Evolutionary conservation across 2,797 vertebrate species (phyloP), one percentile per base, ranked within the genome.

Genomic region (Helicolenus hilgendorfi): DNA sequence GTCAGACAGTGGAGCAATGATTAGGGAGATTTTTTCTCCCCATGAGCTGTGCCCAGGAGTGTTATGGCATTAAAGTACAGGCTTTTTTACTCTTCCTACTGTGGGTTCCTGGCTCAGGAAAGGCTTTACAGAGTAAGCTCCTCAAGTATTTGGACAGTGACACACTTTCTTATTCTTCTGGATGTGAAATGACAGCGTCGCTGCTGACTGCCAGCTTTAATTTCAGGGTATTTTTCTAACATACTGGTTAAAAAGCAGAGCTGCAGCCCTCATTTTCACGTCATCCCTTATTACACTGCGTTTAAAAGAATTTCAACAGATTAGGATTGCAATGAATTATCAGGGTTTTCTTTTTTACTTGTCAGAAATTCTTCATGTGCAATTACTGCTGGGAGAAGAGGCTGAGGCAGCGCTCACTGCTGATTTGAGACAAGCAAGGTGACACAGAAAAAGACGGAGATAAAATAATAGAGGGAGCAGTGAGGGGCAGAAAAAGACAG

Each of bases 121-220:
- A 58, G 14, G 72, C 75, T 90, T 89, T 89, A 41, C 15, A 68
- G 36, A 89, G 79, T 81, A 88, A 86, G 86, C 84, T 88, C 53
- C 36, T 83, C 55, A 70, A 83, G 81, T 85, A 84, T 92, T 93
- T 89, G 89, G 80, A 91, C 85, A 81, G 38, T 86, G 87, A 87
- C 71, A 89, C 76, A 77, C 22, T 87, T 79, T 88, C 72, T 86
- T 88, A 86, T 92, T 91, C 92, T 84, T 89, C 72, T 82, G 86
- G 67, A 89, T 83, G 41, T 91, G 75, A 91, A 92, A 89, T 81
- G 74, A 74, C 86, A 85, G 72, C 6, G 7, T 29, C 8, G 18
- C 64, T 70, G 68, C 73, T 45, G 36, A 71, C 64, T 92, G 74
- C 72, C 72, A 85, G 73, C 59, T 92, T 85, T 86, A 77, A 87